Percentiles rank a stretch among this genome's conserved stretches.
These are phyloP conservation scores for Brevimyrus niger DNA, from an alignment of 2,113 vertebrate genomes.

Conservation along the genomic window DNA sequence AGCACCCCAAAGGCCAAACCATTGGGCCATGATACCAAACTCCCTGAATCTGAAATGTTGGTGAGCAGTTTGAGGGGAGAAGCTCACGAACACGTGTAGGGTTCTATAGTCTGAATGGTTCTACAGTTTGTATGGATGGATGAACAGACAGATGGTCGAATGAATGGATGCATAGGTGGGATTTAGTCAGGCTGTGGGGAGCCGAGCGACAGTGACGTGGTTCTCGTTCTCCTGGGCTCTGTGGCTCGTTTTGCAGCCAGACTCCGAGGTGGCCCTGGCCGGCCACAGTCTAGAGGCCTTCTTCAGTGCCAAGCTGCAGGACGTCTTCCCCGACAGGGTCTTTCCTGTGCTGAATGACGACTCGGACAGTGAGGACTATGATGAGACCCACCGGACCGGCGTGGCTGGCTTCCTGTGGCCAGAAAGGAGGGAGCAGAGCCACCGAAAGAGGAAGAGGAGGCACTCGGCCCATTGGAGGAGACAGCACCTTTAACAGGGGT, in stretches of 20 bases:
- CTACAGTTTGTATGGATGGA: neutral
- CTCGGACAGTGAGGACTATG: slow-evolving; percentile 81
- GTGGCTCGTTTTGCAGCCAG: slow-evolving; percentile 62
- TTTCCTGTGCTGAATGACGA: slow-evolving; percentile 71
- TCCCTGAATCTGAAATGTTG: neutral
- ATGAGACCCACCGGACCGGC: slow-evolving; percentile 56
- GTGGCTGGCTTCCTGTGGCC: slow-evolving; percentile 77
- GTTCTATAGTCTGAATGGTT: neutral
- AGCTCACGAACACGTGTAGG: neutral
- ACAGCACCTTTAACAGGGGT: slow-evolving; percentile 48
- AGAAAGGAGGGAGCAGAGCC: slow-evolving; percentile 70
- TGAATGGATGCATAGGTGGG: neutral
- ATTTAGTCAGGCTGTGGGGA: neutral
- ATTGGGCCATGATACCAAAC: neutral
- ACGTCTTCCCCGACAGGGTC: slow-evolving; percentile 71
- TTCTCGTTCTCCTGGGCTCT: neutral
- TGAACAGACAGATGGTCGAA: neutral
- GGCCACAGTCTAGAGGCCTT: slow-evolving; percentile 80
- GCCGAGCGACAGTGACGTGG: neutral
- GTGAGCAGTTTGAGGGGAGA: neutral
- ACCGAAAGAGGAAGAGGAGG: slow-evolving; percentile 86
- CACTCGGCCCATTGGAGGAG: slow-evolving; percentile 68
- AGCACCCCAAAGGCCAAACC: neutral
- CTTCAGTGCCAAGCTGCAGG: slow-evolving; percentile 75
- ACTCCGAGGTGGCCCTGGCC: slow-evolving; percentile 94